Evolutionary conservation across 2,113 vertebrate species (phyloP).

Genomic region (Alectura lathami): DNA sequence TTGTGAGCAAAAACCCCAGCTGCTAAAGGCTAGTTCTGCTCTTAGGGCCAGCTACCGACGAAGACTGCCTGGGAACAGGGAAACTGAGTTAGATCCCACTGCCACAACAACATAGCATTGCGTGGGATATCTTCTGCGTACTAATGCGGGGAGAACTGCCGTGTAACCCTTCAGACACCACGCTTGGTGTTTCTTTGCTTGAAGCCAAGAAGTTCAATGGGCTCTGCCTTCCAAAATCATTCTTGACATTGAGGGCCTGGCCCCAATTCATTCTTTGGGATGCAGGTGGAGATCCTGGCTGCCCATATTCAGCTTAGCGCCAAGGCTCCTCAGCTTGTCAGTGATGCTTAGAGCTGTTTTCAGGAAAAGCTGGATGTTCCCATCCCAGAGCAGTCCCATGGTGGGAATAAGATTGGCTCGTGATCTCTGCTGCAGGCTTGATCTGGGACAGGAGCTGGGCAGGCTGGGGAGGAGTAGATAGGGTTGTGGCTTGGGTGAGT

Average conservation of each 20-base stretch:
- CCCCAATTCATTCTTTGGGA: background rate
- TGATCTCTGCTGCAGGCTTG: background rate
- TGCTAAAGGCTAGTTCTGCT: accelerated
- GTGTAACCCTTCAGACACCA: background rate
- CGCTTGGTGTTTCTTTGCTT: background rate
- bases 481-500: background rate
- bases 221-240: background rate
- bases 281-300: background rate
- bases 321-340: background rate
- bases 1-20: background rate
- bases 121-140: background rate
- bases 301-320: background rate
- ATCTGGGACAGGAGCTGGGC: background rate
- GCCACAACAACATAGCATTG: accelerated
- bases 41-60: background rate
- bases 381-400: background rate
- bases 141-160: background rate
- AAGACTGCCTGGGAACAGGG: background rate
- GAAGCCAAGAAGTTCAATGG: background rate
- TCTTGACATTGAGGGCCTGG: too few relatives aligned
- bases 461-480: background rate
- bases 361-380: background rate
- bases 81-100: background rate
- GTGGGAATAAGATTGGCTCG: background rate
- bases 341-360: background rate